phyloP scores from a whole-genome alignment of 1,140 invertebrate genomes.

The Drosophila eugracilis region DNA sequence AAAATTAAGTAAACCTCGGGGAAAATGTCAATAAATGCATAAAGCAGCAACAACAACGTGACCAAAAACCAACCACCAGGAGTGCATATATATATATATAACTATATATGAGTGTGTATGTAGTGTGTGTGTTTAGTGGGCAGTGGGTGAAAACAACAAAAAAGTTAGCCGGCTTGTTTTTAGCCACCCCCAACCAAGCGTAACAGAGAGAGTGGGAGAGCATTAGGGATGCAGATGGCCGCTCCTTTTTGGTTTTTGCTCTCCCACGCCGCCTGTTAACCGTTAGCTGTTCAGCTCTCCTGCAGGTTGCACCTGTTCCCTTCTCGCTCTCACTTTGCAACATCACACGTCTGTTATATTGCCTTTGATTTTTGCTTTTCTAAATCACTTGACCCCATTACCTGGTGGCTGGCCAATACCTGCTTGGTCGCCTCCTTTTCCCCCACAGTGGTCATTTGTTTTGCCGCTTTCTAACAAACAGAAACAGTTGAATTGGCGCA shows the following conservation, averaged over 20 bases:
- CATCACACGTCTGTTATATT: conserved; percentile 36
- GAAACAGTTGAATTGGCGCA: conserved; percentile 80
- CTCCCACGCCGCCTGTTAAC: conserved; percentile 42
- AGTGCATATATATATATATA: conserved; percentile 39
- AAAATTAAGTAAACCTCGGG: not conserved
- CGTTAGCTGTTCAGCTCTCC: conserved; percentile 29
- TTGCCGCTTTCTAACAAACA: conserved; percentile 82
- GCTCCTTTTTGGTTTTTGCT: conserved; percentile 28
- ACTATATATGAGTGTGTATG: too few species aligned
- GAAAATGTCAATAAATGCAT: conserved; percentile 81
- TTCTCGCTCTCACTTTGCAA: conserved; percentile 29
- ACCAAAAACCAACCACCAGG: conserved; percentile 72
- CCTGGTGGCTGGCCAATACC: conserved; percentile 71
- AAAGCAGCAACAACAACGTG: conserved; percentile 42
- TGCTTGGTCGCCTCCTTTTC: conserved; percentile 23
- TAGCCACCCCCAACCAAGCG: conserved; percentile 58
- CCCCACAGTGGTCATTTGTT: conserved; percentile 72
- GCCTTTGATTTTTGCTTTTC: conserved; percentile 56
- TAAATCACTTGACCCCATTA: conserved; percentile 82
- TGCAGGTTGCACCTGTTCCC: conserved; percentile 70
- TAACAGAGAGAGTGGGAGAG: conserved; percentile 9
- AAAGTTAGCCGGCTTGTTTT: conserved; percentile 42
- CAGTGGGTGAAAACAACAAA: conserved; percentile 55
- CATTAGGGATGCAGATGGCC: conserved; percentile 23
- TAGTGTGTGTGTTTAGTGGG: conserved; percentile 36